These are phyloP conservation scores for Rhagoletis pomonella DNA, from an alignment of 1,140 invertebrate genomes.

Conservation along the genomic window DNA sequence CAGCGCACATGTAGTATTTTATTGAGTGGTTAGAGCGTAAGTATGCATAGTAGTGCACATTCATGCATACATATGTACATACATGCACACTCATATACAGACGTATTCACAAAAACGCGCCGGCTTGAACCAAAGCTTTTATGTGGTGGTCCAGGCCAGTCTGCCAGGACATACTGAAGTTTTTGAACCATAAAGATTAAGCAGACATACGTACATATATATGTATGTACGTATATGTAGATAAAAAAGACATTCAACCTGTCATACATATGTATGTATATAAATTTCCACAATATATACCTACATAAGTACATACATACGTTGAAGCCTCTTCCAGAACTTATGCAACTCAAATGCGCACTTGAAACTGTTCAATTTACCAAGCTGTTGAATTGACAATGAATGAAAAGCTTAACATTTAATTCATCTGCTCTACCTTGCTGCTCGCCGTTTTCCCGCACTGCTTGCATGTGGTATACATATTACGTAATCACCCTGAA, in stretches of 20 bases:
- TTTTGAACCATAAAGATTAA: neutral
- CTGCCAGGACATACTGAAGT: neutral
- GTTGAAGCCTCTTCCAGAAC: too few species aligned
- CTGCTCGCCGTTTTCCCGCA: neutral
- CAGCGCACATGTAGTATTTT: neutral
- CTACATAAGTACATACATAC: too few species aligned
- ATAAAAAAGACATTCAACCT: too few species aligned
- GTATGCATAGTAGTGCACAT: neutral
- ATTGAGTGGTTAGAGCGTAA: neutral
- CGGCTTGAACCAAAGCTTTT: neutral
- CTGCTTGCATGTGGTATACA: neutral
- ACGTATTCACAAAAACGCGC: neutral
- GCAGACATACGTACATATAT: too few species aligned
- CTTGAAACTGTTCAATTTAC: slow-evolving; percentile 15
- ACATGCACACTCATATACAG: neutral
- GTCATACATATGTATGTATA: too few species aligned
- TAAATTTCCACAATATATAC: too few species aligned
- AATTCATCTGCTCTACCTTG: neutral
- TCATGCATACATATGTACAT: too few species aligned
- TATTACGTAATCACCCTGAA: neutral
- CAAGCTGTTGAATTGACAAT: slow-evolving; percentile 40
- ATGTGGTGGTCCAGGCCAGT: neutral
- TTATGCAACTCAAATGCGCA: too few species aligned
- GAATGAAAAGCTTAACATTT: slow-evolving; percentile 4
- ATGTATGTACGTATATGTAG: too few species aligned